Evolutionary conservation across 2,888 invertebrate genomes (phyloP).

Genomic region (Dasysyrphus tricinctus): DNA sequence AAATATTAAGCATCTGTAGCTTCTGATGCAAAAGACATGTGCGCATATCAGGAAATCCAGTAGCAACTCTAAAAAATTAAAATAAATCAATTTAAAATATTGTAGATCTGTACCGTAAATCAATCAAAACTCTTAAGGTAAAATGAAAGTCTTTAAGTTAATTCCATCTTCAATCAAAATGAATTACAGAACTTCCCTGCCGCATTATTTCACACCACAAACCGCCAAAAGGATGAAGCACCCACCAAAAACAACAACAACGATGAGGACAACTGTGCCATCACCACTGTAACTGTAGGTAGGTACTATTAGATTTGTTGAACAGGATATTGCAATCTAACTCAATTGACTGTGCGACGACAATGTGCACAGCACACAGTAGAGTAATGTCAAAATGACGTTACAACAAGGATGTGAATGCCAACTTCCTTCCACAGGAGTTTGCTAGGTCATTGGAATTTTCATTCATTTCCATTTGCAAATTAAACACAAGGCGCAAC

Average conservation of each 20-base stretch:
- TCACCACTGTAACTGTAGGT: not conserved
- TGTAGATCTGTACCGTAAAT: slow-evolving; percentile 43
- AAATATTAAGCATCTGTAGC: slow-evolving; percentile 93
- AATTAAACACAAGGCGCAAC: slow-evolving; percentile 13
- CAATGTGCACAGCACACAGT: slow-evolving; percentile 1
- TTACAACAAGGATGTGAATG: slow-evolving; percentile 46
- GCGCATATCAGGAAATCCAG: slow-evolving; percentile 93
- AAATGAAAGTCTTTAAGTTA: slow-evolving; percentile 50
- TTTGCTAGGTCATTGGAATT: slow-evolving; percentile 41
- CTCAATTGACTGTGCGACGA: slow-evolving; percentile 54
- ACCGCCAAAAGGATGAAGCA: slow-evolving; percentile 36
- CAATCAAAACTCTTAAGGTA: slow-evolving; percentile 52
- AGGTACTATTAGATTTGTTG: slow-evolving; percentile 45
- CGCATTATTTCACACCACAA: slow-evolving; percentile 18
- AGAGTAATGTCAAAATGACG: slow-evolving; percentile 30
- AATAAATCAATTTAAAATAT: slow-evolving; percentile 36
- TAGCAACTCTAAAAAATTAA: slow-evolving; percentile 86
- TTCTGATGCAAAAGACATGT: slow-evolving; percentile 97
- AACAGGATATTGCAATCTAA: slow-evolving; percentile 70
- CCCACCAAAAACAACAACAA: not conserved
- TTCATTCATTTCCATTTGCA: slow-evolving; percentile 41
- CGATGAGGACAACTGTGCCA: not conserved
- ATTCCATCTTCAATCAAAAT: slow-evolving; percentile 47
- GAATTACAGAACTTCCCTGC: slow-evolving; percentile 60
- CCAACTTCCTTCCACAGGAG: slow-evolving; percentile 27